Percentiles rank a stretch among this genome's conserved stretches.
These are phyloP conservation scores for Protosalanx chinensis DNA, from an alignment of 2,797 vertebrate genomes.

Conservation along the genomic window DNA sequence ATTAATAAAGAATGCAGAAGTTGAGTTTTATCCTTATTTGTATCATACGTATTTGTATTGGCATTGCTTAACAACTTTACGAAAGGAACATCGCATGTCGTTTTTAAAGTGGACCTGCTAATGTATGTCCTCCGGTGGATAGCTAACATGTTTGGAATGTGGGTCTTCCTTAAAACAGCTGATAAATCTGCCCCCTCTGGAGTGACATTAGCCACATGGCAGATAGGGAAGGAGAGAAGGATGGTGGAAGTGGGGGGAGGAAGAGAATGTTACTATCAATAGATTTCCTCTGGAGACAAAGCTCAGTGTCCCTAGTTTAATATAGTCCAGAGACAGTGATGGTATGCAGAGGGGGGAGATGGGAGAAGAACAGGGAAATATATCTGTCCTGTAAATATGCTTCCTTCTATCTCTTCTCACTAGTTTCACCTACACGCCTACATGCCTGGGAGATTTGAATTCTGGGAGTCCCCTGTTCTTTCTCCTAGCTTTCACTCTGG, in stretches of 20 bases:
- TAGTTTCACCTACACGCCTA: neutral
- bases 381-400: neutral
- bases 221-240: constrained; percentile 17
- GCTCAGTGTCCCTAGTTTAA: constrained; percentile 38
- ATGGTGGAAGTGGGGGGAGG: constrained; percentile 17
- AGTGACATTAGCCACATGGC: constrained; percentile 46
- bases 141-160: constrained; percentile 5
- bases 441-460: neutral
- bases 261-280: constrained; percentile 14
- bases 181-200: constrained; percentile 40
- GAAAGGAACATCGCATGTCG: neutral
- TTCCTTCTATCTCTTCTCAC: neutral
- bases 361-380: neutral
- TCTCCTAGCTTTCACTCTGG: neutral
- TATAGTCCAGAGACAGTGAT: constrained; percentile 38
- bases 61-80: neutral
- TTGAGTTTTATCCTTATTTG: neutral
- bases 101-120: neutral
- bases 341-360: constrained; percentile 14
- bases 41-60: neutral
- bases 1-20: neutral
- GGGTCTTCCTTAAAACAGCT: constrained; percentile 1
- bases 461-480: neutral
- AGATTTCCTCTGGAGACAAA: constrained; percentile 16
- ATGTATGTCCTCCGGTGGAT: neutral